A percentile compares a stretch with the other conserved stretches of the same genome.
Evolutionary conservation across 2,797 vertebrate species (phyloP).

Genomic region (Sciaenops ocellatus): DNA sequence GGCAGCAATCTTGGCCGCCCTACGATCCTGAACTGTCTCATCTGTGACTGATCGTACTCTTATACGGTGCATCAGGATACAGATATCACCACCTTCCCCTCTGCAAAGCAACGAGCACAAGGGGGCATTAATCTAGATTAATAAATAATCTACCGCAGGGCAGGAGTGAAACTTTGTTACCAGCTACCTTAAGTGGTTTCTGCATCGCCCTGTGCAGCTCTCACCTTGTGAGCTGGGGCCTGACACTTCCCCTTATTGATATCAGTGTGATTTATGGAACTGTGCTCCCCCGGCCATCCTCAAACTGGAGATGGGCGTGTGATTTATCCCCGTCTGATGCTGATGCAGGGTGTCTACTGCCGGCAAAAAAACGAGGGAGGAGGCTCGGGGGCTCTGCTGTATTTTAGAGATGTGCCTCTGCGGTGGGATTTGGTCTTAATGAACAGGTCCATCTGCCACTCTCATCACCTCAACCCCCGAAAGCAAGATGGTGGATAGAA

Average conservation of each 20-base stretch:
- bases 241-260: conserved; percentile 84
- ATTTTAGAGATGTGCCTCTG: conserved; percentile 35
- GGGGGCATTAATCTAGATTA: conserved; percentile 72
- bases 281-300: conserved; percentile 63
- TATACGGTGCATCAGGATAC: conserved; percentile 41
- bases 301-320: conserved; percentile 71
- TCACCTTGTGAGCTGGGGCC: conserved; percentile 67
- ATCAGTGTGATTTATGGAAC: conserved; percentile 82
- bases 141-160: conserved; percentile 74
- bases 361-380: conserved; percentile 43
- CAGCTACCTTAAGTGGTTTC: conserved; percentile 73
- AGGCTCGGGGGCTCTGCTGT: conserved; percentile 10
- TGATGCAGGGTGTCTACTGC: conserved; percentile 53
- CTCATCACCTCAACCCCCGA: conserved; percentile 7
- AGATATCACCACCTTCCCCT: conserved; percentile 59
- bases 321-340: conserved; percentile 75
- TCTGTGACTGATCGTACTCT: conserved; percentile 56
- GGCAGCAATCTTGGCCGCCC: background rate
- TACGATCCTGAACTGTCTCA: conserved; percentile 11
- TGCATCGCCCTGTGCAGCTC: conserved; percentile 63
- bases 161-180: conserved; percentile 77
- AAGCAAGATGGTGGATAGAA: background rate
- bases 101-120: conserved; percentile 28
- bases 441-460: conserved; percentile 46
- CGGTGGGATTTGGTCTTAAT: conserved; percentile 52